Conservation (phyloP, 2,797 vertebrate genomes). For the Streptopelia turtur region DNA sequence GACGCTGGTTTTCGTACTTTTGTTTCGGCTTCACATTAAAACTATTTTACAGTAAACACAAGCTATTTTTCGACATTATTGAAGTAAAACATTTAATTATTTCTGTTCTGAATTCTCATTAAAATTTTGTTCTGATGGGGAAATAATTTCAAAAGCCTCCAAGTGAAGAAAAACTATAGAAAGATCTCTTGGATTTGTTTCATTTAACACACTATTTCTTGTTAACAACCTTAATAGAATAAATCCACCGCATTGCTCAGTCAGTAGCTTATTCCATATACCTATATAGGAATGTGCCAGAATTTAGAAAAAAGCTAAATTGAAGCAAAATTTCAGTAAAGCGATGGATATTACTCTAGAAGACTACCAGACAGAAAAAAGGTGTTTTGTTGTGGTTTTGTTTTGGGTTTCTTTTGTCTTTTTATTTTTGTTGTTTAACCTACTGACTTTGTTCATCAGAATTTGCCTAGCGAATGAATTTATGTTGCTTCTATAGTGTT, state of each 20-base stretch:
- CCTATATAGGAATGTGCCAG: background rate
- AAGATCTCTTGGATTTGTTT: background rate
- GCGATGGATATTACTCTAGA: background rate
- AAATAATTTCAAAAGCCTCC: background rate
- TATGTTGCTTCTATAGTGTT: background rate
- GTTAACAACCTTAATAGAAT: background rate
- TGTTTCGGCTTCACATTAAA: background rate
- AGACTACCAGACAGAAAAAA: background rate
- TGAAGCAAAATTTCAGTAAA: background rate
- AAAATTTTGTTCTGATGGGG: background rate
- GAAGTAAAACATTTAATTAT: background rate
- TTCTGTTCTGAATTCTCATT: background rate
- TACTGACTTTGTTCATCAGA: background rate
- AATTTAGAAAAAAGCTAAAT: background rate
- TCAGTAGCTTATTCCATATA: background rate
- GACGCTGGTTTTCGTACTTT: background rate
- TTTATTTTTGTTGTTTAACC: background rate
- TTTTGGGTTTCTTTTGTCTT: background rate
- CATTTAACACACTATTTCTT: background rate
- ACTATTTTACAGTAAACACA: background rate
- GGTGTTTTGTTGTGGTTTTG: rapidly evolving
- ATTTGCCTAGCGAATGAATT: background rate
- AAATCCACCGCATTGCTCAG: background rate
- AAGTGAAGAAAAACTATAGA: background rate
- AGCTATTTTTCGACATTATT: background rate